Conservation (phyloP, 2,797 vertebrate species). For the Sebastes vulpes region DNA sequence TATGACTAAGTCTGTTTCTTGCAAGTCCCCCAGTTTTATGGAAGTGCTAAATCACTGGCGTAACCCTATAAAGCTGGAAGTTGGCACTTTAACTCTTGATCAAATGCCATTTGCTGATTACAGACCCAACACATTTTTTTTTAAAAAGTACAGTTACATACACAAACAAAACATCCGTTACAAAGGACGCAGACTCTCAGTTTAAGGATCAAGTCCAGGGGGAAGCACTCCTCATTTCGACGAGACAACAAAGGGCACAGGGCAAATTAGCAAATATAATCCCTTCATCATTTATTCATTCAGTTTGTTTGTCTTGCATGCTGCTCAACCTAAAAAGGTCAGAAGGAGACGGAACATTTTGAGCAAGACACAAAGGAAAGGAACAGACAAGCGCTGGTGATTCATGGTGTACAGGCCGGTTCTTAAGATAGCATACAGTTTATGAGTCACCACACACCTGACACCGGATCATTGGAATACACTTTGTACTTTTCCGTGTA, state of each 20-base stretch:
- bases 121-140: background rate
- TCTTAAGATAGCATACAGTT: constrained; percentile 16
- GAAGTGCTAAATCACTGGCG: background rate
- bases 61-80: background rate
- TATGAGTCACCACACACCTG: constrained; percentile 22
- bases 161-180: background rate
- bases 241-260: constrained; percentile 48
- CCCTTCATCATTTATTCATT: constrained; percentile 67
- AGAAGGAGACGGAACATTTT: constrained; percentile 37
- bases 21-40: background rate
- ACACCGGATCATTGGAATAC: background rate
- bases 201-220: constrained; percentile 13
- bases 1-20: background rate
- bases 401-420: constrained; percentile 8
- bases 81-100: background rate
- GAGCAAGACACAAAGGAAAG: constrained; percentile 16
- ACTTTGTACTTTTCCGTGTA: background rate
- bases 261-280: constrained; percentile 69
- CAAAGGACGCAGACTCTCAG: background rate
- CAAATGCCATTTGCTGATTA: background rate
- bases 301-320: constrained; percentile 56
- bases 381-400: background rate
- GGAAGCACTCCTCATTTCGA: constrained; percentile 10
- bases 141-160: background rate
- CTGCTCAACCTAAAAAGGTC: constrained; percentile 64